These are phyloP conservation scores for Galerucella calmariensis DNA, from an alignment of 2,888 invertebrate species.

Conservation along the genomic window DNA sequence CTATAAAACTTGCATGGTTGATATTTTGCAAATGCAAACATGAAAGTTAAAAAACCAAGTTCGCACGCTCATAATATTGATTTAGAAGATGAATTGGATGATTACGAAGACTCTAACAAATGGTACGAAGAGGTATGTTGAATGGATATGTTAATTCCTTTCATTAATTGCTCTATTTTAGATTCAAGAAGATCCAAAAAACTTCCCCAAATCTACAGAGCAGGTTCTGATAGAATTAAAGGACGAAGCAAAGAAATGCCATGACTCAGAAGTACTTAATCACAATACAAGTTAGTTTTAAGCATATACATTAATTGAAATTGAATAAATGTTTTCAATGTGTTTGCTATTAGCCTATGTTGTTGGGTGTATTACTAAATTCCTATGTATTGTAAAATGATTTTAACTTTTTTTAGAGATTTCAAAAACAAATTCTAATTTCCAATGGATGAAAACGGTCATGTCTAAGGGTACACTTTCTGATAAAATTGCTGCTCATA, in stretches of 20 bases:
- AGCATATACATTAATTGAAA: background rate
- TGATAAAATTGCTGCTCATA: constrained; percentile 88
- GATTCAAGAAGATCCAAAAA: constrained; percentile 67
- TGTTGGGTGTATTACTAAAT: too few species aligned
- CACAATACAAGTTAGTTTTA: constrained; percentile 70
- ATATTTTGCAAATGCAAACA: constrained; percentile 9
- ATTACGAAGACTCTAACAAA: constrained; percentile 67
- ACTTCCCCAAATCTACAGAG: constrained; percentile 64
- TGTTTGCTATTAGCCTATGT: too few species aligned
- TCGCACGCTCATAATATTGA: constrained; percentile 7
- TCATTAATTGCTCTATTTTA: constrained; percentile 50
- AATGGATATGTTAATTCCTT: background rate
- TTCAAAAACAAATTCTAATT: constrained; percentile 72
- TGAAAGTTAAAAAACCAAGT: constrained; percentile 23
- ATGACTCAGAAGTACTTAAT: constrained; percentile 73
- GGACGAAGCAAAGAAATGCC: constrained; percentile 74
- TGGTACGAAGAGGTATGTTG: constrained; percentile 73
- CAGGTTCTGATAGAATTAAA: constrained; percentile 71
- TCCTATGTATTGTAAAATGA: too few species aligned
- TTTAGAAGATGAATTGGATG: constrained; percentile 32
- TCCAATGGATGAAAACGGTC: constrained; percentile 82
- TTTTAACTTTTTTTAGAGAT: constrained; percentile 64
- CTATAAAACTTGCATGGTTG: background rate
- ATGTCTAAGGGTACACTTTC: constrained; percentile 83
- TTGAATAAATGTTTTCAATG: too few species aligned